These are phyloP conservation scores for Charadrius vociferus DNA, from an alignment of 2,113 vertebrate species.

Conservation along the genomic window DNA sequence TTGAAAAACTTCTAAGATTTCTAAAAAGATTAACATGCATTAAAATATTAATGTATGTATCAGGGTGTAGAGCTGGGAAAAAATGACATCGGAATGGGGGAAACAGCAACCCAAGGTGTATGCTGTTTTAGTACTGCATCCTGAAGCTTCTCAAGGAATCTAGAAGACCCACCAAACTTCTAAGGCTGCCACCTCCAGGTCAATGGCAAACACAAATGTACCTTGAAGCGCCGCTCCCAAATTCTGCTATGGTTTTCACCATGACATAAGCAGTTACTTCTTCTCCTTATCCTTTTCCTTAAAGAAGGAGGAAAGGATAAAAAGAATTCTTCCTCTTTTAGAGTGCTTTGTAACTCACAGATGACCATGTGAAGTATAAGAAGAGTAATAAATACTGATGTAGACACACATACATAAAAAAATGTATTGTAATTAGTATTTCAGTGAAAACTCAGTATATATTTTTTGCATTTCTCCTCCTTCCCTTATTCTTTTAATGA, in stretches of 20 bases:
- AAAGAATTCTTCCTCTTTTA: neutral
- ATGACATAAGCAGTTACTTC: neutral
- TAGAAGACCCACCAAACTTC: neutral
- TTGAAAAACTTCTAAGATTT: neutral
- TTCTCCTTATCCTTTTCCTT: neutral
- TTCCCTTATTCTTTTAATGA: neutral
- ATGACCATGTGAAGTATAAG: neutral
- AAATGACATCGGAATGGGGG: accelerated
- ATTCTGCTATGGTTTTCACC: neutral
- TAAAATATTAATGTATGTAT: no score
- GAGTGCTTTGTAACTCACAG: neutral
- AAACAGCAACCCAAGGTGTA: neutral
- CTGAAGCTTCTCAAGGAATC: neutral
- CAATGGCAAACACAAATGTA: neutral
- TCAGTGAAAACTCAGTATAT: neutral
- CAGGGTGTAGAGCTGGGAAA: neutral
- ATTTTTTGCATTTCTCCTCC: neutral
- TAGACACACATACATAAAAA: neutral
- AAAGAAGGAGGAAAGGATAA: neutral
- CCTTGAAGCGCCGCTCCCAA: neutral
- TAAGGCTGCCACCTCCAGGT: neutral
- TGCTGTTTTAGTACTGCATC: neutral
- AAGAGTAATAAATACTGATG: neutral
- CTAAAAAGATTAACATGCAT: neutral
- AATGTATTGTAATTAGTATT: neutral